Evolutionary conservation across 2,797 vertebrate genomes (phyloP), one percentile per base, ranked within the genome.

Genomic region (Betta splendens): DNA sequence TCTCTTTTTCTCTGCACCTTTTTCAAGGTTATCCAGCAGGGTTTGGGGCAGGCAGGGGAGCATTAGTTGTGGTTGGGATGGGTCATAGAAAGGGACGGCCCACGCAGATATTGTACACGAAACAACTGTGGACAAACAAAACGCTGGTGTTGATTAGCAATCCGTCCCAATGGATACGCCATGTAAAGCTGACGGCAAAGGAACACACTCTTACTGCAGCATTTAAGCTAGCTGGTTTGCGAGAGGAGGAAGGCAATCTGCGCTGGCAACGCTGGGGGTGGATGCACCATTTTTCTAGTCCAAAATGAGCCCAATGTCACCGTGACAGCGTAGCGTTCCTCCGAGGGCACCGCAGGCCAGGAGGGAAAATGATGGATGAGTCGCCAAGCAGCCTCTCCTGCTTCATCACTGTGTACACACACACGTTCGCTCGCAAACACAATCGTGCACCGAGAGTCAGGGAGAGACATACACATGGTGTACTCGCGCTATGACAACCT

Each of bases 241-340:
- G 52, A 39, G 45, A 23, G 23, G 49, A 25, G 29, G 54, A 40
- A 9, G 44, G 17, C 20, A 22, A 3, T 7, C 42, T 29, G 40
- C 12, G 13, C n/a, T 6, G 47, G 58, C 35, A 29, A 63, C 3
- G 52, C 69, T 65, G 62, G 44, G 54, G 78, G 70, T 5, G 38
- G 67, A 74, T 79, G 83, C 66, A 77, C 76, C 76, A 88, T 89
- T 88, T 88, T 87, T 88, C 76, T 84, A 54, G 65, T 80, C 71
- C 69, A 86, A 89, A 89, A 89, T 83, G 83, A 89, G 85, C 80
- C 84, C 85, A 90, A 87, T 89, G 85, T 90, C 88, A 85, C 76
- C 7, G 68, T 89, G 85, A 89, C 85, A 81, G 84, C 57, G 35
- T 74, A 62, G 52, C 17, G 35, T 69, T 89, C 80, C 85, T 85